Base-by-base conservation (phyloP, 2,888 invertebrate genomes). In the Zaprionus lineosus region DNA sequence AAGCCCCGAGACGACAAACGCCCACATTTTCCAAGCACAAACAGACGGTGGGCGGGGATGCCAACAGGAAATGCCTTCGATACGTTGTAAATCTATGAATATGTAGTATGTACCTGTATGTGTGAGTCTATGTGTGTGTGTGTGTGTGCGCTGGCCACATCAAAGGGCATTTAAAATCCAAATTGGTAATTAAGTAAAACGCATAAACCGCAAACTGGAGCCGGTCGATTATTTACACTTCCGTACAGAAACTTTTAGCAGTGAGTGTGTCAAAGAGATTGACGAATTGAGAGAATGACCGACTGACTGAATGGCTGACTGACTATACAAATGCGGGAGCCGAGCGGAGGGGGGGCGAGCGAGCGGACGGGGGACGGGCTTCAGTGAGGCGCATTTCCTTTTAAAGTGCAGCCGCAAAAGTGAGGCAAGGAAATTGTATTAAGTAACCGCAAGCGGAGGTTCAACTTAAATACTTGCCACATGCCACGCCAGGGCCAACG, bases 131-230 rank as follows among this genome's bases (percentile, higher is more conserved):
- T n/a, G 29, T 31, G 31, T n/a, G n/a, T n/a, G n/a, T n/a, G n/a
- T n/a, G n/a, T n/a, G n/a, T n/a, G n/a, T n/a, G n/a, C n/a, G 36
- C 53, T 62, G 56, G 70, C 84, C 84, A 82, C 84, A 78, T 82
- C 84, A 84, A 82, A 84, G 74, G 61, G 75, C 75, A 84, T 78
- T 84, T 68, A 78, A 84, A 73, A 69, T 67, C 75, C 68, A 75
- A 81, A 82, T 75, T 82, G 73, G 82, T 84, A 82, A 82, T 84
- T 82, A 82, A 84, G 84, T 82, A 82, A 84, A 82, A 82, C 75
- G 79, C 73, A 81, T 71, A 78, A 82, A 74, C 82, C 83, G 50
- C 84, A 84, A 75, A 58, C 60, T 53, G 62, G n/a, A 67, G 65
- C 53, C 57, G 73, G 59, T 50, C 71, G 82, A 82, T 82, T 81